These are phyloP conservation scores for Acleris laterana DNA, from an alignment of 2,888 invertebrate species.

Conservation along the genomic window DNA sequence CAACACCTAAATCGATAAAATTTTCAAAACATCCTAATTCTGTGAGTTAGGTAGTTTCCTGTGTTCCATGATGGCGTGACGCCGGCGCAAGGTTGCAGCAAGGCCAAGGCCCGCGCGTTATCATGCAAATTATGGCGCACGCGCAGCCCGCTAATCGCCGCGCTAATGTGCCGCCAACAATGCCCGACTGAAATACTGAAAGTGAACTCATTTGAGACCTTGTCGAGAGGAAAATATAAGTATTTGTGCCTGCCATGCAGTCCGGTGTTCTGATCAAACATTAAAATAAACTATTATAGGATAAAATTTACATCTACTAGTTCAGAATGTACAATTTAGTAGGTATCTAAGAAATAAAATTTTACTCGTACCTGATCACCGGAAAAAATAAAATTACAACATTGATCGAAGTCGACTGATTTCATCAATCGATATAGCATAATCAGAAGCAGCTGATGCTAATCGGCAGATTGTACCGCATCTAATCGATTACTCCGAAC, in stretches of 20 bases:
- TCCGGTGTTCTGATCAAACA: neutral
- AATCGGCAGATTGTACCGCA: too few species aligned
- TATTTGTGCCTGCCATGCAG: neutral
- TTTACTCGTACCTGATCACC: too few species aligned
- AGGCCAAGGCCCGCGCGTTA: conserved; percentile 64
- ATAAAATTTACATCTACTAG: too few species aligned
- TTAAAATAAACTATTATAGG: too few species aligned
- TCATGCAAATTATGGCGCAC: conserved; percentile 65
- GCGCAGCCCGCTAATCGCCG: conserved; percentile 51
- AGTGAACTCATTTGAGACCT: conserved; percentile 21
- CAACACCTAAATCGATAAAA: too few species aligned
- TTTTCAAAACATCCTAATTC: conserved; percentile 10
- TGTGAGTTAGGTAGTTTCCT: conserved; percentile 16
- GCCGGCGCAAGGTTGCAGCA: conserved; percentile 46
- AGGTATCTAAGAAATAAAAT: too few species aligned
- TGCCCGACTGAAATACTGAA: conserved; percentile 33
- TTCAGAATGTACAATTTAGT: too few species aligned
- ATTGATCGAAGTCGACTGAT: too few species aligned
- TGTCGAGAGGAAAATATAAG: neutral
- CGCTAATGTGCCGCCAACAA: conserved; percentile 52
- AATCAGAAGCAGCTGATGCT: too few species aligned
- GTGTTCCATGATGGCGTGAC: conserved; percentile 29
- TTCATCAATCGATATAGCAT: too few species aligned
- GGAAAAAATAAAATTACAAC: too few species aligned
- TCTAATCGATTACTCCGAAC: too few species aligned